Percentiles rank a stretch among this genome's conserved stretches.
Conservation (phyloP, 2,113 vertebrate genomes). For the Coracopsis vasa region DNA sequence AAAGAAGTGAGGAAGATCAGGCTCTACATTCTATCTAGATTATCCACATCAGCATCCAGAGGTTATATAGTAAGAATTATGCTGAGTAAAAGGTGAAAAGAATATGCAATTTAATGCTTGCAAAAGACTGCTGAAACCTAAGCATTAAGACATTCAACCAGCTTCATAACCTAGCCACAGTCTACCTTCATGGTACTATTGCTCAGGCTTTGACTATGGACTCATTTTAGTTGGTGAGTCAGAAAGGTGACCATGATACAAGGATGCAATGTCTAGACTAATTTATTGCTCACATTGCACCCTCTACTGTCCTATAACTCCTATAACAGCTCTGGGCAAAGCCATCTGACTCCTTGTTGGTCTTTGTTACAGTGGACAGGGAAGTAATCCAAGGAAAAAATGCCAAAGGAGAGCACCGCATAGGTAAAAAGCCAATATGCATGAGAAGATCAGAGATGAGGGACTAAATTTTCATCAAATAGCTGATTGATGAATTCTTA, state of each 20-base stretch:
- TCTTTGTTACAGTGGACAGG: neutral
- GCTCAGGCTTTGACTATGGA: neutral
- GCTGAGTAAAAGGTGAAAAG: neutral
- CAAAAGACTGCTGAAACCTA: slow-evolving; percentile 15
- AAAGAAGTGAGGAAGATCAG: neutral
- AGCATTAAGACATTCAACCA: neutral
- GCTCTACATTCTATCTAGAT: neutral
- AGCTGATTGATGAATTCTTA: neutral
- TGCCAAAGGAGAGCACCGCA: neutral
- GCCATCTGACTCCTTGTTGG: neutral
- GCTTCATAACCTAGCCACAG: neutral
- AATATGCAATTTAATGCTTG: slow-evolving; percentile 12
- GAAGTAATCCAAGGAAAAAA: neutral
- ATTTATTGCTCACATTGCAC: slow-evolving; percentile 64
- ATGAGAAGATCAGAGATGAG: neutral
- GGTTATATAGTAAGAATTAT: neutral
- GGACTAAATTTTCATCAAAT: neutral
- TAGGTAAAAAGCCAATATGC: neutral
- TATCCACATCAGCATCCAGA: neutral
- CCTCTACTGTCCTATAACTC: slow-evolving; percentile 68
- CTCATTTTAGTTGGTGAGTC: neutral
- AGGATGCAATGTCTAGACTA: neutral
- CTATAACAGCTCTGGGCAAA: neutral
- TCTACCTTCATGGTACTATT: neutral
- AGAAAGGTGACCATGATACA: neutral